phyloP scores from a whole-genome alignment of 2,797 vertebrate genomes.

The Pelobates cultripes region DNA sequence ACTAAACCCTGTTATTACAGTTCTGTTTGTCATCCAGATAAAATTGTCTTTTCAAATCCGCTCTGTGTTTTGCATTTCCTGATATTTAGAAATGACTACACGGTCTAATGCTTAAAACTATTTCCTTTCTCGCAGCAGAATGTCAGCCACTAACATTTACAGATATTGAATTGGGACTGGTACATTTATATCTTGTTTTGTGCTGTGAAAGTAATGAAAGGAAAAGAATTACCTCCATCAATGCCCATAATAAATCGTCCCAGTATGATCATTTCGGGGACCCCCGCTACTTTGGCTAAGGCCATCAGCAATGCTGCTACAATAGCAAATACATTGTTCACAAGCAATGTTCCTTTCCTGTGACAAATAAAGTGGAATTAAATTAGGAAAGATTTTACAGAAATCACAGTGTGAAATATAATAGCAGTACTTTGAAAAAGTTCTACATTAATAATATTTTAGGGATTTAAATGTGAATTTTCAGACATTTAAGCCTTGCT shows the following conservation, averaged over 20 bases:
- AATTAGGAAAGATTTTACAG: background rate
- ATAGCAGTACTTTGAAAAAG: background rate
- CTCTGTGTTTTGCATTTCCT: background rate
- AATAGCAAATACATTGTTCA: slow-evolving; percentile 87
- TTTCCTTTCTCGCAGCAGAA: background rate
- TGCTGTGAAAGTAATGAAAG: background rate
- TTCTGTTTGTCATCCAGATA: background rate
- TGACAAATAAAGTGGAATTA: slow-evolving; percentile 44
- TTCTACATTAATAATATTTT: background rate
- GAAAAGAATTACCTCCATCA: slow-evolving; percentile 83
- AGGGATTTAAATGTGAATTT: background rate
- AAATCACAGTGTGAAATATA: background rate
- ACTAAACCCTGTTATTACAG: background rate
- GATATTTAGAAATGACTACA: background rate
- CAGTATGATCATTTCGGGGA: slow-evolving; percentile 91
- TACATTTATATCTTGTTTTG: background rate
- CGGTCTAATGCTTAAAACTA: background rate
- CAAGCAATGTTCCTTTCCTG: slow-evolving; percentile 85
- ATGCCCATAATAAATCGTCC: slow-evolving; percentile 88
- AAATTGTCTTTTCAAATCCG: background rate
- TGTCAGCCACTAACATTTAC: background rate
- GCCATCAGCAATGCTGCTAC: slow-evolving; percentile 82
- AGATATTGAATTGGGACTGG: background rate
- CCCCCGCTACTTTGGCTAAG: slow-evolving; percentile 74
- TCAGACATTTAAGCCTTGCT: background rate